A percentile compares a stretch with the other conserved stretches of the same genome.
Evolutionary conservation across 2,113 vertebrate genomes (phyloP).

Genomic region (Lichenostomus cassidix): DNA sequence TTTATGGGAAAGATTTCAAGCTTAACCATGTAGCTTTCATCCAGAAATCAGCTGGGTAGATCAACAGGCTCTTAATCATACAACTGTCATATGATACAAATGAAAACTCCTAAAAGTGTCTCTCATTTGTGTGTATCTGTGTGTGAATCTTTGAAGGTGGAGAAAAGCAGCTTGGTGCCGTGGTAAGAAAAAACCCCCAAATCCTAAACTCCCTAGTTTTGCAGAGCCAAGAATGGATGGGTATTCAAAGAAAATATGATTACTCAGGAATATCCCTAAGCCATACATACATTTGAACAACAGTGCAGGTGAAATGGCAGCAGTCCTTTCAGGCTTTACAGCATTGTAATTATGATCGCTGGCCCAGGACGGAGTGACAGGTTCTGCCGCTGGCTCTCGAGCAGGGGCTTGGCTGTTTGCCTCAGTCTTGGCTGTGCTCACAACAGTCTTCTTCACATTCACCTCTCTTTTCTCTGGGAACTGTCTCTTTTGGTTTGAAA

Average conservation of each 20-base stretch:
- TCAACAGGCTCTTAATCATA: neutral
- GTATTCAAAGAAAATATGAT: slow-evolving; percentile 42
- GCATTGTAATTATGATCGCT: slow-evolving; percentile 92
- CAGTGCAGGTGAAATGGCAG: slow-evolving; percentile 83
- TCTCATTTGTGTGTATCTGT: neutral
- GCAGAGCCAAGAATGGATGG: slow-evolving; percentile 45
- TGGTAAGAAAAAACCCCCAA: neutral
- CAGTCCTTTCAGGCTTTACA: slow-evolving; percentile 90
- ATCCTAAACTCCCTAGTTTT: slow-evolving; percentile 22
- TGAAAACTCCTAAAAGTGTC: neutral
- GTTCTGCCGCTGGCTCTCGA: slow-evolving; percentile 75
- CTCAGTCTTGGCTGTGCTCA: slow-evolving; percentile 56
- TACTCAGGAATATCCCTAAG: slow-evolving; percentile 77
- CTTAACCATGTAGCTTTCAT: neutral
- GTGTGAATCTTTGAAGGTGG: slow-evolving; percentile 51
- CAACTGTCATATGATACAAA: neutral
- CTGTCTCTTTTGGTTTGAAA: slow-evolving; percentile 75
- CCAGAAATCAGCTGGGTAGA: slow-evolving; percentile 23
- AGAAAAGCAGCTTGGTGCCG: neutral
- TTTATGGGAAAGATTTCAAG: slow-evolving; percentile 9
- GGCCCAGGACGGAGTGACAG: slow-evolving; percentile 78
- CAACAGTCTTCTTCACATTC: slow-evolving; percentile 57
- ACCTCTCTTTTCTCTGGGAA: slow-evolving; percentile 73
- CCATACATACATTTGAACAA: slow-evolving; percentile 96
- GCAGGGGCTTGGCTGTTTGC: slow-evolving; percentile 28